Base-by-base conservation (phyloP, 2,888 invertebrate genomes). In the Thereva nobilitata region DNA sequence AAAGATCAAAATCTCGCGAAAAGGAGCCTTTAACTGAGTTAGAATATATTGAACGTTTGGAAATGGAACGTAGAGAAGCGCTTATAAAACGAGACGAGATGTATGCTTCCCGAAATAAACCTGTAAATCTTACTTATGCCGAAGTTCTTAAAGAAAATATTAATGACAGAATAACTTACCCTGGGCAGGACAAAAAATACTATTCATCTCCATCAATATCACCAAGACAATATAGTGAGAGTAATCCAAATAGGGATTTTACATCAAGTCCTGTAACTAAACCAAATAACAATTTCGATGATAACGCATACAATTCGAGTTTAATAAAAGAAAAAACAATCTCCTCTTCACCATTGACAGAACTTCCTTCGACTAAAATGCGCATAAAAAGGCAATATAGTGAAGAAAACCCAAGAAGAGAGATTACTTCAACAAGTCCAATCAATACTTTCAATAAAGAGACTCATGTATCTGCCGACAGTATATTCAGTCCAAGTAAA, bases 71-170 rank as follows among this genome's bases (percentile, higher is more conserved):
- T 3, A 74, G 78, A 7, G 75, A 75, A 54, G 76, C 77, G 0
- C 70, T 80, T 4, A 74, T 77, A 41, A 76, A 76, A 67, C 77
- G 80, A 1, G 80, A 80, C 61, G 76, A 77, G 68, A 72, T 71
- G 37, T 80, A 78, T 64, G 66, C 70, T 5, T 54, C 73, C 73
- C 59, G 73, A 73, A 57, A 73, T 71, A 38, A 68, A 72, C 61
- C 61, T 3, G 10, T 61, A 23, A 41, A 10, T 8, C 40, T 61
- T 6, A 23, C 38, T 1, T 12, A 5, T 8, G 1, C 10, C 1
- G 12, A 5, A 47, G 9, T 12, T 6, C 5, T 35, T 10, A 40
- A 49, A 8, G n/a, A 37, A 1, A 5, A 47, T 4, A 42, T 7
- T 9, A 41, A 12, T 8, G 8, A 56, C 12, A 5, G 3, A 4